A percentile compares a stretch with the other conserved stretches of the same genome.
Evolutionary conservation across 2,113 vertebrate species (phyloP).

Genomic region (Phrynosoma platyrhinos): DNA sequence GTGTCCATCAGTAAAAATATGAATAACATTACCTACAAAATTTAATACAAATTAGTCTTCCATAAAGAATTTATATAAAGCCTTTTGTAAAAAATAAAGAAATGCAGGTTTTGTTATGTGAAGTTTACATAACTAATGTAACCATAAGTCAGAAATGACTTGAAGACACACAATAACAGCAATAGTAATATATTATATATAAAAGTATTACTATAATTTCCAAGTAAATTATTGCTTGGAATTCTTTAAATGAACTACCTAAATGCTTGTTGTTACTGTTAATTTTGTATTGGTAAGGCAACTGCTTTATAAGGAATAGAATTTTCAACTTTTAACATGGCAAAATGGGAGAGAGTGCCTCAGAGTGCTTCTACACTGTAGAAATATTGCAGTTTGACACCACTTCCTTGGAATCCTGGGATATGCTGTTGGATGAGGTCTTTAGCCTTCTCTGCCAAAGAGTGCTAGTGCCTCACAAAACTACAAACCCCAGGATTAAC

Average conservation of each 20-base stretch:
- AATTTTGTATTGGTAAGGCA: not conserved
- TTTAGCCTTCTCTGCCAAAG: too few relatives aligned
- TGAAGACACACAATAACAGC: too few relatives aligned
- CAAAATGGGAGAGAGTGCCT: not conserved
- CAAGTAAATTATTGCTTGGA: too few relatives aligned
- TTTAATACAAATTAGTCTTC: not conserved
- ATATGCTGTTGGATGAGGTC: too few relatives aligned
- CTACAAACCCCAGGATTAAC: too few relatives aligned
- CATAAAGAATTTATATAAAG: not conserved
- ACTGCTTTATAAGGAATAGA: not conserved
- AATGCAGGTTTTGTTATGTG: not conserved
- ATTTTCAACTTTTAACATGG: not conserved
- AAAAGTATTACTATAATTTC: not conserved
- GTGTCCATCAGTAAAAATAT: too few relatives aligned
- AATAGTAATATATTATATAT: not conserved
- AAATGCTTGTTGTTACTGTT: not conserved
- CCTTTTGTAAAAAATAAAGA: not conserved
- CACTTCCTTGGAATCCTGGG: too few relatives aligned
- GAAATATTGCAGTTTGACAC: too few relatives aligned
- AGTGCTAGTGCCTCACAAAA: too few relatives aligned
- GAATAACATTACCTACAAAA: not conserved
- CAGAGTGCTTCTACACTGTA: too few relatives aligned
- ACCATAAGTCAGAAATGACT: too few relatives aligned
- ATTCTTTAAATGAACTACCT: too few relatives aligned
- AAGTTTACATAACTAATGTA: not conserved